Evolutionary conservation across 2,113 vertebrate species (phyloP), one percentile per base, ranked within the genome.

Genomic region (Dascyllus trimaculatus): DNA sequence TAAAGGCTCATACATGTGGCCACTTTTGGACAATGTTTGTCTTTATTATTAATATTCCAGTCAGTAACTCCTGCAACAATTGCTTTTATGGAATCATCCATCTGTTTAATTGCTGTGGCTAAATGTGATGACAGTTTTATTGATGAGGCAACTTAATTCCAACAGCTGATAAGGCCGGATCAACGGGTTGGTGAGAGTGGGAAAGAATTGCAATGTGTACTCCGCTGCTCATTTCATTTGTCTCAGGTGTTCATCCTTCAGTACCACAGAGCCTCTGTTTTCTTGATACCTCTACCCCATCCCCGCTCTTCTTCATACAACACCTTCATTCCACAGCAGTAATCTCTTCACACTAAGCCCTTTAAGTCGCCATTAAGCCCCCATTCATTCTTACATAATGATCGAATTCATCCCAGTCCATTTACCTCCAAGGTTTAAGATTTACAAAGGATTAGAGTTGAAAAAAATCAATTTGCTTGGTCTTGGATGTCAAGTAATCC

Each of bases 401-500:
- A 91, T 88, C 84, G 80, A 86, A 92, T 82, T 89, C 78, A 84
- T 91, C 85, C 81, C 82, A 73, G 79, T 85, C 79, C 84, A 85
- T 92, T 93, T 88, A 84, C 75, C 71, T 85, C 60, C 53, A 80
- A 88, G 89, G 76, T 87, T 85, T 82, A 74, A 89, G 89, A 87
- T 92, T 92, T 90, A 86, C 82, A 85, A 80, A 85, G 90, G 90
- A 89, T 93, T 91, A 88, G 69, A 79, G 85, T 84, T 73, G 75
- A 82, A 83, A 88, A 93, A 89, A 93, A 92, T 93, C 88, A 81
- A 88, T 93, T 90, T 92, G 88, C 84, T 81, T 81, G 67, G 78
- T 85, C 84, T 90, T 87, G 78, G 81, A 88, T 89, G 84, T 85
- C 83, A 86, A 61, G 62, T 89, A 87, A 92, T 91, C 85, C 85